Evolutionary conservation across 2,797 vertebrate genomes (phyloP).

Genomic region (Perodicticus potto): DNA sequence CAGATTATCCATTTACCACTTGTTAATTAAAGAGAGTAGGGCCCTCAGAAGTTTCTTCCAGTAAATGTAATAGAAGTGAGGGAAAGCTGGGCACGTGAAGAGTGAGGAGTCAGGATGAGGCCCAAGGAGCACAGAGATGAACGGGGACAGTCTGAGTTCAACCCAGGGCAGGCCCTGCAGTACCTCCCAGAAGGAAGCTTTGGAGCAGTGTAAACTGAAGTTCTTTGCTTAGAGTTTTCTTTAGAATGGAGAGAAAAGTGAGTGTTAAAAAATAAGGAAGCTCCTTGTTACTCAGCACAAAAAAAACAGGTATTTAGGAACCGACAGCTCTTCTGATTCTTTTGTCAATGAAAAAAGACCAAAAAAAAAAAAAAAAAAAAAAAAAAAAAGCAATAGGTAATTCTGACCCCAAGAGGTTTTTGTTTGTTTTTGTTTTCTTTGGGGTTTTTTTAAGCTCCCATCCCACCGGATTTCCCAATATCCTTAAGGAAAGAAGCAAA

Average conservation of each 20-base stretch:
- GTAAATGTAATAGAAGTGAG: background rate
- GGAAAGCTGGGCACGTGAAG: background rate
- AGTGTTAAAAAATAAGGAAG: background rate
- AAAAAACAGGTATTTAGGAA: background rate
- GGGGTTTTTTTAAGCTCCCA: background rate
- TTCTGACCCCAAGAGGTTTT: background rate
- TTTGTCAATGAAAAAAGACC: background rate
- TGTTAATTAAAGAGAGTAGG: background rate
- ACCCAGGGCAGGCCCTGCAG: background rate
- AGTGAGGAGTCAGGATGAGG: background rate
- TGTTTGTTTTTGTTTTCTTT: background rate
- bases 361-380: too few species aligned
- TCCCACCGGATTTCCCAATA: background rate
- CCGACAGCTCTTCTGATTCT: background rate
- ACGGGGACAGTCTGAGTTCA: background rate
- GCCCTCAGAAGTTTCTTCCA: background rate
- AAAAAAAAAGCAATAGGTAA: background rate
- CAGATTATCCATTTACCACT: background rate
- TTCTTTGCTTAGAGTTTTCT: background rate
- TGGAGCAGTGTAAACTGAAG: background rate
- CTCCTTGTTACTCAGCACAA: background rate
- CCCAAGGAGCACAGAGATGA: background rate
- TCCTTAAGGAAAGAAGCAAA: background rate
- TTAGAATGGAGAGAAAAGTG: background rate
- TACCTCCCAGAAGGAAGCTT: background rate